Evolutionary conservation across 2,113 vertebrate genomes (phyloP).

Genomic region (Carlito syrichta): DNA sequence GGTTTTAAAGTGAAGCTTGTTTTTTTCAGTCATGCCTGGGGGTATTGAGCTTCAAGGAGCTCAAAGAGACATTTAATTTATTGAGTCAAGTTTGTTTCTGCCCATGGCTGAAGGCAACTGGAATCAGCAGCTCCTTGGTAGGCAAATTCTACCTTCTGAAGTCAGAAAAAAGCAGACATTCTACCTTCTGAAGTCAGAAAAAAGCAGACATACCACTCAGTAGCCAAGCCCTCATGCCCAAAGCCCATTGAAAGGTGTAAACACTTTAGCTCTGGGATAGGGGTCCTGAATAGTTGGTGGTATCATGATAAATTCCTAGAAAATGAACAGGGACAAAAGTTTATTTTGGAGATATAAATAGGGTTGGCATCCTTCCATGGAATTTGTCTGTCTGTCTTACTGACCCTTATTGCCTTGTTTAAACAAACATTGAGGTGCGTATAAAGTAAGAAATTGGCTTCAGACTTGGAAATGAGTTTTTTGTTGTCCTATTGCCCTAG

Average conservation of each 20-base stretch:
- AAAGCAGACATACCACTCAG: conserved; percentile 12
- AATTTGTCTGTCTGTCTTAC: not conserved
- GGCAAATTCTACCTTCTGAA: not conserved
- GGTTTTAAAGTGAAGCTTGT: conserved; percentile 53
- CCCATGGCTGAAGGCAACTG: conserved; percentile 11
- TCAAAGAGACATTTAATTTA: conserved; percentile 43
- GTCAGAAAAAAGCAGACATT: conserved; percentile 24
- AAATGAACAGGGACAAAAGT: not conserved
- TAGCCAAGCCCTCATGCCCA: not conserved
- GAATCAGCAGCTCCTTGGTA: conserved; percentile 1
- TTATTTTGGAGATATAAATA: not conserved
- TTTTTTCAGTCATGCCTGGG: conserved; percentile 13
- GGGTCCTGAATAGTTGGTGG: not conserved
- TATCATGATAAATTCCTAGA: not conserved
- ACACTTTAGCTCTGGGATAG: not conserved
- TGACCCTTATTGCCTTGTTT: not conserved
- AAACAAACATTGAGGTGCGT: not conserved
- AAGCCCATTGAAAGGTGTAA: not conserved
- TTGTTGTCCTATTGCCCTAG: not conserved
- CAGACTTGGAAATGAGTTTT: not conserved
- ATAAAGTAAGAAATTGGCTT: not conserved
- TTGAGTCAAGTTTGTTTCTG: conserved; percentile 61
- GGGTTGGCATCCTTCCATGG: not conserved
- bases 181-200: not conserved
- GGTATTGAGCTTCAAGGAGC: conserved; percentile 38